Evolutionary conservation across 1,140 invertebrate species (phyloP), one percentile per base, ranked within the genome.

Genomic region (Philopotamus ludificatus): DNA sequence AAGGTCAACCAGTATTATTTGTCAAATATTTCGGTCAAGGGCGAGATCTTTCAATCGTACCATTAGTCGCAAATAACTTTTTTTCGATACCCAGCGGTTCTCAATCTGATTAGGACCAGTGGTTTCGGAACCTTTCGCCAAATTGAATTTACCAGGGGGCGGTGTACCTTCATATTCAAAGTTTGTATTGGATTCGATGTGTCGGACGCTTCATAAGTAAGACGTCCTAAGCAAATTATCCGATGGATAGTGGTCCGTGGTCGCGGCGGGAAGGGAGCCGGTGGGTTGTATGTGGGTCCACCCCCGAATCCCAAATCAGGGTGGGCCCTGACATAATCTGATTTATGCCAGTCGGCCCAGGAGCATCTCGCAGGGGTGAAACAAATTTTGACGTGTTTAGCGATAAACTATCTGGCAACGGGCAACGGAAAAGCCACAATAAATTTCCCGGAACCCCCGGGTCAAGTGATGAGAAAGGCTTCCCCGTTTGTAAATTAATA

Each of bases 161-260:
- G 4, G 50, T 55, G 23, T 1, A 21, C 47, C 20, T 49, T 18
- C 47, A 49, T 49, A 49, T 49, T 49, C 47, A 49, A 49, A 49
- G 47, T 49, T 49, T 18, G 47, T 21, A 2, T 49, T 49, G 47
- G 47, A 57, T 57, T 42, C 54, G 39, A 57, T 57, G 54, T 21
- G 54, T 57, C 54, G 54, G 54, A 57, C 54, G 54, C 42, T 57
- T 57, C 54, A 42, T 42, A 57, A 57, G 54, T 41, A 39, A 57
- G 39, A 57, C 18, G 54, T 57, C 54, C 54, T 57, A 57, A 57
- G 54, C 54, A 57, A 57, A 57, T 57, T 57, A 34, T 12, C 4
- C 4, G 4, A 7, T 4, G 4, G 28, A 34, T 4, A 7, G 54
- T 28, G 51, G 51, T 1, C n/a, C 15, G 8, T 12, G 51, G 23